phyloP scores from a whole-genome alignment of 2,888 invertebrate genomes.

The Pristionchus entomophagus region DNA sequence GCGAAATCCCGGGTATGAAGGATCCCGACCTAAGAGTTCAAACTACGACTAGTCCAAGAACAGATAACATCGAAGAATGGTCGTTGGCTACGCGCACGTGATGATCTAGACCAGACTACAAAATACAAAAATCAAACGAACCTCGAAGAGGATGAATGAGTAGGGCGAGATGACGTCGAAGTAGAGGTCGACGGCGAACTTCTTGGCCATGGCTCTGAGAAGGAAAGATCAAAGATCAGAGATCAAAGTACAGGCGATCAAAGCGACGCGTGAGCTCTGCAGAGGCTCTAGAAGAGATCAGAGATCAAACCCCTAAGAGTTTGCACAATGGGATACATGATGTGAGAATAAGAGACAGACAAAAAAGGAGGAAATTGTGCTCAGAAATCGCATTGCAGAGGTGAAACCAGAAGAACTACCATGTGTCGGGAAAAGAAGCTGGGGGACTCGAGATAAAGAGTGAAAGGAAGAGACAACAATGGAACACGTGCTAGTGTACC shows the following conservation, averaged over 20 bases:
- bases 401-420: not conserved
- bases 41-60: too few species aligned
- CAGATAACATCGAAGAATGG: too few species aligned
- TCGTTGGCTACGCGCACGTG: not conserved
- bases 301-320: too few species aligned
- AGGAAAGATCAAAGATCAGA: too few species aligned
- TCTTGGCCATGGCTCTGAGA: conserved; percentile 3
- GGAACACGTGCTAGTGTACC: too few species aligned
- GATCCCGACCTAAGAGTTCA: too few species aligned
- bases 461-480: too few species aligned
- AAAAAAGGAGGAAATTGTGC: not conserved
- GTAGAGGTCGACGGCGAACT: too few species aligned
- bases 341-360: not conserved
- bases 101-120: not conserved
- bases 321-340: not conserved
- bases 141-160: conserved; percentile 78
- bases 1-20: too few species aligned
- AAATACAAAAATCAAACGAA: conserved; percentile 53
- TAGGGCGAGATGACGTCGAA: conserved; percentile 79
- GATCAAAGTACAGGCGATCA: not conserved
- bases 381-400: not conserved
- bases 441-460: too few species aligned
- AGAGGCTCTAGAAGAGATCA: not conserved
- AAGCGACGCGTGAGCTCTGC: not conserved
- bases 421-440: too few species aligned